Evolutionary conservation across 2,797 vertebrate genomes (phyloP).

Genomic region (Sandelia bainsii): DNA sequence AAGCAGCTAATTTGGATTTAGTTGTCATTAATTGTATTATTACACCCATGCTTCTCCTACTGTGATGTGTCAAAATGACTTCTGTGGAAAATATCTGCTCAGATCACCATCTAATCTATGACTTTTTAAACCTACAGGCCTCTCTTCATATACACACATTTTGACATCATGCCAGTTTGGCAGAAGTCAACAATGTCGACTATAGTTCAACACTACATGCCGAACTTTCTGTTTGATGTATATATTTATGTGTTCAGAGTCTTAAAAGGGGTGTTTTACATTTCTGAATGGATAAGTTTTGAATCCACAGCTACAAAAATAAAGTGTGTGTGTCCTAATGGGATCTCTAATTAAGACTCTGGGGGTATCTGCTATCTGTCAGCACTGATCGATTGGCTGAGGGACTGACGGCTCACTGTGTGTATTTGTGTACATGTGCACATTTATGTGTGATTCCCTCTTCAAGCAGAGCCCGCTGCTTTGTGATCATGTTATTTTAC

Average conservation of each 20-base stretch:
- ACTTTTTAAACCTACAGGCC: not conserved
- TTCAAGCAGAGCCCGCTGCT: slow-evolving; percentile 36
- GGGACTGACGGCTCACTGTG: slow-evolving; percentile 82
- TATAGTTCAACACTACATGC: not conserved
- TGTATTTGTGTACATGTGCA: slow-evolving; percentile 27
- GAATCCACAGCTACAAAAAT: slow-evolving; percentile 22
- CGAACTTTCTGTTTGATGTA: not conserved
- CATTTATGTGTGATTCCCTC: slow-evolving; percentile 33
- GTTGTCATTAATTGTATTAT: not conserved
- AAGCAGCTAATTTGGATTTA: slow-evolving; percentile 12
- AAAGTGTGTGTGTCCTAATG: slow-evolving; percentile 74
- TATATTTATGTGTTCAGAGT: not conserved
- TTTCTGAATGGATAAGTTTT: slow-evolving; percentile 40
- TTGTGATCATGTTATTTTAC: slow-evolving; percentile 55
- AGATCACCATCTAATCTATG: no score
- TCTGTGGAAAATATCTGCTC: not conserved
- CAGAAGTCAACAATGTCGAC: not conserved
- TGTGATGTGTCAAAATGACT: not conserved
- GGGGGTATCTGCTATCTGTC: slow-evolving; percentile 86
- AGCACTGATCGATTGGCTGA: slow-evolving; percentile 80
- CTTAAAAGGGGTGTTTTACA: slow-evolving; percentile 20
- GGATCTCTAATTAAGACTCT: slow-evolving; percentile 87
- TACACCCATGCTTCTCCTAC: not conserved
- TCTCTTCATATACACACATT: not conserved
- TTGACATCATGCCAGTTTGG: not conserved